Base-by-base conservation (phyloP, 2,888 invertebrate genomes). In the Eristalis intricaria region DNA sequence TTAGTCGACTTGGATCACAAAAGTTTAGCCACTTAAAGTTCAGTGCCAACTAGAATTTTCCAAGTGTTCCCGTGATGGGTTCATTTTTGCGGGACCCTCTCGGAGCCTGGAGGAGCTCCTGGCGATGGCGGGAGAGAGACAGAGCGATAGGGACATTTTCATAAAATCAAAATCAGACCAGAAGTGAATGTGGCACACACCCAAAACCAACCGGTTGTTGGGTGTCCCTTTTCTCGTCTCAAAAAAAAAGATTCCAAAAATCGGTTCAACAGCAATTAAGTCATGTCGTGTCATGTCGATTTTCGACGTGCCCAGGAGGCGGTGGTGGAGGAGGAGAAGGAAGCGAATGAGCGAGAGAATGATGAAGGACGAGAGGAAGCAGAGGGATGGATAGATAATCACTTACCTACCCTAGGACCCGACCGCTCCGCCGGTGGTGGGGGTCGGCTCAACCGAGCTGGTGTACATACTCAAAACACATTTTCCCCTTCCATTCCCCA, bases 251-350 rank as follows among this genome's bases (percentile, higher is more conserved):
- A 50, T 50, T 19, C 60, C 68, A 77, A 79, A 70, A 83, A 74
- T 74, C 71, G 11, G 78, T 79, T 79, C 79, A 43, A 87, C 84
- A 84, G 84, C 87, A 87, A 87, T 87, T 87, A 87, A 80, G 64
- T 69, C 79, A 79, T 84, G 84, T 76, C 69, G 68, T 73, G 83
- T 50, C 50, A 19, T 50, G 50, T 50, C 71, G 84, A 83, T 83
- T 83, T 83, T 23, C 26, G 26, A 4, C 1, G 60, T 32, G 32
- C 32, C 1, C 32, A 38, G 38, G 13, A 38, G 60, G 26, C 4
- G 26, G 23, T 1, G 26, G 8, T 2, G 60, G 26, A 8, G 32
- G 1, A 32, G 32, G 60, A 38, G 23, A 15, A 8, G 58, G 22
- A 15, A 43, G n/a, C 15, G 74, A 80, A 70, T 65, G 75, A 60